phyloP scores from a whole-genome alignment of 2,888 invertebrate genomes.

The Abrostola triplasia region DNA sequence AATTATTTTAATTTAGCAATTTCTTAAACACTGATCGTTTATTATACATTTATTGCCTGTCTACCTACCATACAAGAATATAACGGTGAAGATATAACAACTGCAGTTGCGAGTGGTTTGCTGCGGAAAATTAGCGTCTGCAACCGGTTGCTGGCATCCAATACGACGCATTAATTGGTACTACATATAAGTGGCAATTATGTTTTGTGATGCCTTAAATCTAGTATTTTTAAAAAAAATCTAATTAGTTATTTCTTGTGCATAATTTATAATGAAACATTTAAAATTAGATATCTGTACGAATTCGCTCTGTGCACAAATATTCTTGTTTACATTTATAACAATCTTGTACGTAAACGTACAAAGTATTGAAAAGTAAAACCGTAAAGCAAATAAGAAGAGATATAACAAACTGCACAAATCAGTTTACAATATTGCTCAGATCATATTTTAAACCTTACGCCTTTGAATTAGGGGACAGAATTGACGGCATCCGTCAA shows the following conservation, averaged over 20 bases:
- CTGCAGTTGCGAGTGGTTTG: slow-evolving; percentile 7
- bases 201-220: slow-evolving; percentile 27
- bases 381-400: slow-evolving; percentile 31
- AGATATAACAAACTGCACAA: slow-evolving; percentile 44
- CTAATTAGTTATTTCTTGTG: too few species aligned
- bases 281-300: too few species aligned
- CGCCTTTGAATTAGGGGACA: slow-evolving; percentile 68
- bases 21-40: not conserved
- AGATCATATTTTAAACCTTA: slow-evolving; percentile 71
- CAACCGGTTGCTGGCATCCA: slow-evolving; percentile 23
- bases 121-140: slow-evolving; percentile 26
- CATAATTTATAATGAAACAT: too few species aligned
- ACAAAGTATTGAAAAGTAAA: too few species aligned
- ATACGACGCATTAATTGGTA: slow-evolving; percentile 22
- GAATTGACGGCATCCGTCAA: slow-evolving; percentile 77
- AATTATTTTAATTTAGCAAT: too few species aligned
- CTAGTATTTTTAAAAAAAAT: too few species aligned
- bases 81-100: slow-evolving; percentile 13
- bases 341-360: slow-evolving; percentile 18
- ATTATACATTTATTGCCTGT: slow-evolving; percentile 5
- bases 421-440: slow-evolving; percentile 48
- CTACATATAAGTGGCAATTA: slow-evolving; percentile 37
- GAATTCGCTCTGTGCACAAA: too few species aligned
- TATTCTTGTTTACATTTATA: too few species aligned
- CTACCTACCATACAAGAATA: slow-evolving; percentile 10